Conservation (phyloP, 2,888 invertebrate genomes). For the Andrena praecox region DNA sequence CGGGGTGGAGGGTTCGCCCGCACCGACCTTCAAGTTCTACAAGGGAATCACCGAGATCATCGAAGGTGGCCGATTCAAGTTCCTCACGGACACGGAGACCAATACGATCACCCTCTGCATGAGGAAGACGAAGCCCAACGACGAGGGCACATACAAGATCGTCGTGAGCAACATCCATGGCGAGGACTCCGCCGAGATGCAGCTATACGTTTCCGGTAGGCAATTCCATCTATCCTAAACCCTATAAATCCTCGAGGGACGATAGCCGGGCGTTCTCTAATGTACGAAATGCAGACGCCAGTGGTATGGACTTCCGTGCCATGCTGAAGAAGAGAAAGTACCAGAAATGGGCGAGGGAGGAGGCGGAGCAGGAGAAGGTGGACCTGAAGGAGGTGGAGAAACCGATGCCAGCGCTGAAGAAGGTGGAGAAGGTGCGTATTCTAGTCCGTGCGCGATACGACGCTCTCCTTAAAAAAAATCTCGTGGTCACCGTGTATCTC, state of each 20-base stretch:
- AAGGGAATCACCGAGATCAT: conserved; percentile 97
- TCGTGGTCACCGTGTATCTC: not conserved
- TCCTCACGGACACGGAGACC: conserved; percentile 96
- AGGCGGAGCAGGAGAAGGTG: conserved; percentile 97
- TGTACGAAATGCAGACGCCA: conserved; percentile 89
- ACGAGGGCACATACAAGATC: conserved; percentile 98
- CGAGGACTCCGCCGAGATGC: conserved; percentile 98
- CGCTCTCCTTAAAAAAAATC: not conserved
- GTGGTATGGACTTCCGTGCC: conserved; percentile 99
- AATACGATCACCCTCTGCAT: conserved; percentile 97
- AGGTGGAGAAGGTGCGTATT: conserved; percentile 95
- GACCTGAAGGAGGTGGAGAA: conserved; percentile 96
- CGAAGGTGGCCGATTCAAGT: conserved; percentile 98
- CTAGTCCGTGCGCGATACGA: not conserved
- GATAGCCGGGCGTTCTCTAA: not conserved
- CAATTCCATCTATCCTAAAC: not conserved
- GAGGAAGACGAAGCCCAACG: conserved; percentile 97
- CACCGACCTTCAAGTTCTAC: conserved; percentile 98
- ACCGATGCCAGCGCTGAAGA: conserved; percentile 94
- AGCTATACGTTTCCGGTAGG: conserved; percentile 97
- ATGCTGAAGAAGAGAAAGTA: conserved; percentile 98
- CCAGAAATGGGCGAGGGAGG: conserved; percentile 96
- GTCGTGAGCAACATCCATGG: conserved; percentile 97
- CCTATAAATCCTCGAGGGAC: not conserved
- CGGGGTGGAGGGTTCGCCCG: conserved; percentile 96